Conservation (phyloP, 1,140 invertebrate genomes). For the Phthorimaea operculella region DNA sequence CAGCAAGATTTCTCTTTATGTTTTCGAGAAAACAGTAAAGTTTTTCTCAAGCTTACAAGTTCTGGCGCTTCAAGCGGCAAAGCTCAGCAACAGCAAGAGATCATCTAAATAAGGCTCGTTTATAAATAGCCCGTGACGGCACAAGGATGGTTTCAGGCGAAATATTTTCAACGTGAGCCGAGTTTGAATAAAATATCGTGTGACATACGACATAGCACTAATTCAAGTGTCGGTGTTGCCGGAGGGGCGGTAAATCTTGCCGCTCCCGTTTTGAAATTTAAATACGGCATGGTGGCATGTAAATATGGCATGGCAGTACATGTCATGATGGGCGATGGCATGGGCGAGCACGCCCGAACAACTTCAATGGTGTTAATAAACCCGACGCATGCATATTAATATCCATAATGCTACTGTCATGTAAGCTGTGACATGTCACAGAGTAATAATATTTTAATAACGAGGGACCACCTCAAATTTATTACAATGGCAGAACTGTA, state of each 20-base stretch:
- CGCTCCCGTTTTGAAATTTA: conserved; percentile 48
- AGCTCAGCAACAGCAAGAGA: not conserved
- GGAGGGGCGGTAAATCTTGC: conserved; percentile 50
- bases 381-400: conserved; percentile 42
- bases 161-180: conserved; percentile 33
- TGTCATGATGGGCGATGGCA: conserved; percentile 1
- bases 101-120: conserved; percentile 46
- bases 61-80: not conserved
- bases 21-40: too few relatives aligned
- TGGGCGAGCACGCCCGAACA: conserved; percentile 38
- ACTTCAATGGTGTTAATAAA: conserved; percentile 39
- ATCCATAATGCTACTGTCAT: conserved; percentile 28
- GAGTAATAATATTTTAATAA: not conserved
- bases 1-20: too few relatives aligned
- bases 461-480: too few relatives aligned
- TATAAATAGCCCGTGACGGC: conserved; percentile 56
- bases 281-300: conserved; percentile 24
- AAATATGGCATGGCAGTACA: too few relatives aligned
- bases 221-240: conserved; percentile 41
- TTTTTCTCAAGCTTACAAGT: too few relatives aligned
- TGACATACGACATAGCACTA: conserved; percentile 54
- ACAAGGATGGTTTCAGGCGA: conserved; percentile 46
- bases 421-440: conserved; percentile 9
- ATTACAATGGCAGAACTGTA: too few relatives aligned
- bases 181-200: conserved; percentile 54